These are phyloP conservation scores for Maccullochella peelii DNA, from an alignment of 2,113 vertebrate species.

Conservation along the genomic window DNA sequence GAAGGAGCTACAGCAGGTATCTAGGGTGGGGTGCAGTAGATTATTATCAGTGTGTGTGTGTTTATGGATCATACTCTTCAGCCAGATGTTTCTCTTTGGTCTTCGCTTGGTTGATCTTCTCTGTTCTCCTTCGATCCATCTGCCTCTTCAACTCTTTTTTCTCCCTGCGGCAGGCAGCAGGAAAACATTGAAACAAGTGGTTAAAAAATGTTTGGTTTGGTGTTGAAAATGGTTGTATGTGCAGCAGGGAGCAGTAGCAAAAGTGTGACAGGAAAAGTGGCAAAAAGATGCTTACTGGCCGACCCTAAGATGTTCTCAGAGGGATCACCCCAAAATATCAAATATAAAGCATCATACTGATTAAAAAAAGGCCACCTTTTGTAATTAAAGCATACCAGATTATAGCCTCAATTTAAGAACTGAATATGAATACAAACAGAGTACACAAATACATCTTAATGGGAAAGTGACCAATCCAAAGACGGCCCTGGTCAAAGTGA, in stretches of 20 bases:
- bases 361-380: not conserved
- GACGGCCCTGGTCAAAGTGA: not conserved
- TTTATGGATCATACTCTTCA: slow-evolving; percentile 90
- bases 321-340: not conserved
- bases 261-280: not conserved
- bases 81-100: slow-evolving; percentile 98
- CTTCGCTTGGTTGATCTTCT: slow-evolving; percentile 97
- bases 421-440: not conserved
- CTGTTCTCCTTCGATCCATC: slow-evolving; percentile 98
- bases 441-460: not conserved
- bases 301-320: not conserved
- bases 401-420: not conserved
- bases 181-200: not conserved
- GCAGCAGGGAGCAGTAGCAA: not conserved
- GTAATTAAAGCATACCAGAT: not conserved
- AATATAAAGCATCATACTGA: not conserved
- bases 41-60: not conserved
- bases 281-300: not conserved
- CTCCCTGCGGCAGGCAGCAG: slow-evolving; percentile 84
- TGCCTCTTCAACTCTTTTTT: slow-evolving; percentile 98
- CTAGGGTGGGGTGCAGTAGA: not conserved
- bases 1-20: slow-evolving; percentile 8
- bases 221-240: not conserved
- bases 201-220: not conserved
- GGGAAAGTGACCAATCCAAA: not conserved